These are phyloP conservation scores for Dolichallabes microphthalmus DNA, from an alignment of 2,113 vertebrate genomes.

Conservation along the genomic window DNA sequence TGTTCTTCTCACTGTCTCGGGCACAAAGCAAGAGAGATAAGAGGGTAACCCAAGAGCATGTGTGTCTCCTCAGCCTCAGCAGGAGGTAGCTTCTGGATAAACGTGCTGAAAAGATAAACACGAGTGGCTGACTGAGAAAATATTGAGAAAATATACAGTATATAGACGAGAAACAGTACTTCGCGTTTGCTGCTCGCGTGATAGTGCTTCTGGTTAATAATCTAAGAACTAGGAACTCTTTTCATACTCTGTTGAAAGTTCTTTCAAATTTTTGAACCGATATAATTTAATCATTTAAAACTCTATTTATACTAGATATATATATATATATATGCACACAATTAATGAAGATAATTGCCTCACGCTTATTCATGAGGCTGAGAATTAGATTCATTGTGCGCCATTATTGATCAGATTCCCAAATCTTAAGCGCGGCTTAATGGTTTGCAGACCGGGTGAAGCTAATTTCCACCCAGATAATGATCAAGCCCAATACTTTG, in stretches of 20 bases:
- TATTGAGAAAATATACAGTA: neutral
- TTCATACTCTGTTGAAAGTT: too few species aligned
- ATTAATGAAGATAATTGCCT: neutral
- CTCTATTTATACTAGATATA: neutral
- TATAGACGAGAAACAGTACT: too few species aligned
- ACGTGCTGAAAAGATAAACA: neutral
- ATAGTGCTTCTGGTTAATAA: neutral
- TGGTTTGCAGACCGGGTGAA: constrained; percentile 1
- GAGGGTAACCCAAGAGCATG: neutral
- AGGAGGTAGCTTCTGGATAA: neutral
- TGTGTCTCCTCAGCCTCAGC: neutral
- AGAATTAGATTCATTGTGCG: neutral
- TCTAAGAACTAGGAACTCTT: too few species aligned
- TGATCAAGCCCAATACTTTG: constrained; percentile 28
- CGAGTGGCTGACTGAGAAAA: neutral
- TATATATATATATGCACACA: too few species aligned
- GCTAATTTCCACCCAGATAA: constrained; percentile 42
- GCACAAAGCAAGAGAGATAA: constrained; percentile 1
- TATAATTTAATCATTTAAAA: neutral
- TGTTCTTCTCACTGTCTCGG: neutral
- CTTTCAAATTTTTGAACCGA: neutral
- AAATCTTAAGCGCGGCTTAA: constrained; percentile 40
- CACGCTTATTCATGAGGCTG: neutral
- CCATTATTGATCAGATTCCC: constrained; percentile 23
- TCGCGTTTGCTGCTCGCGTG: too few species aligned